phyloP scores from a whole-genome alignment of 2,888 invertebrate species.

The Bursaphelenchus okinawaensis region DNA sequence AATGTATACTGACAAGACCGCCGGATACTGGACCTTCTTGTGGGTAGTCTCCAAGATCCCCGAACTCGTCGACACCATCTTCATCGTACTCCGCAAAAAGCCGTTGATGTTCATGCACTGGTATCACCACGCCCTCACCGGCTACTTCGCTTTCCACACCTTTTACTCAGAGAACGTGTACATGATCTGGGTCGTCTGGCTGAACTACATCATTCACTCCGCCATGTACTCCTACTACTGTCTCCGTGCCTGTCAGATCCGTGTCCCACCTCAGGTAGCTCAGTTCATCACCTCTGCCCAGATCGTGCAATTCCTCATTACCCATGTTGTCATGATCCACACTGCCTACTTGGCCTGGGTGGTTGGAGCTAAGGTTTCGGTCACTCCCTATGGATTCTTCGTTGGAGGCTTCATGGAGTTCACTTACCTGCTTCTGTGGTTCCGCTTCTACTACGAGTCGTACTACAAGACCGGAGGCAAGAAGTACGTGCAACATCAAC shows the following conservation, averaged over 20 bases:
- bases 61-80: constrained; percentile 51
- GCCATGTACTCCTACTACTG: constrained; percentile 53
- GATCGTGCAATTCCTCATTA: constrained; percentile 50
- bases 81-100: constrained; percentile 49
- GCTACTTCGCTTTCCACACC: constrained; percentile 50
- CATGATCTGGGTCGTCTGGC: constrained; percentile 51
- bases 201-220: constrained; percentile 49
- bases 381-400: constrained; percentile 39
- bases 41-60: constrained; percentile 54
- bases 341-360: constrained; percentile 30
- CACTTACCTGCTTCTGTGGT: constrained; percentile 48
- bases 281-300: constrained; percentile 47
- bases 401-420: constrained; percentile 41
- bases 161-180: constrained; percentile 52
- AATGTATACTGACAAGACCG: constrained; percentile 35
- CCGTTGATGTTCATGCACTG: constrained; percentile 50
- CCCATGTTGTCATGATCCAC: constrained; percentile 45
- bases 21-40: constrained; percentile 52
- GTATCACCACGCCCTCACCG: constrained; percentile 54
- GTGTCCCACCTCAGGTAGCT: constrained; percentile 45
- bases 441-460: constrained; percentile 50
- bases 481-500: constrained; percentile 34
- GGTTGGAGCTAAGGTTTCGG: constrained; percentile 33
- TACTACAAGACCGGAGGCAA: constrained; percentile 46
- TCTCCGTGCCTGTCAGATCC: constrained; percentile 44